These are phyloP conservation scores for Stichopus chloronotus DNA, from an alignment of 35 echinoderm and acorn worm species.

Conservation along the genomic window DNA sequence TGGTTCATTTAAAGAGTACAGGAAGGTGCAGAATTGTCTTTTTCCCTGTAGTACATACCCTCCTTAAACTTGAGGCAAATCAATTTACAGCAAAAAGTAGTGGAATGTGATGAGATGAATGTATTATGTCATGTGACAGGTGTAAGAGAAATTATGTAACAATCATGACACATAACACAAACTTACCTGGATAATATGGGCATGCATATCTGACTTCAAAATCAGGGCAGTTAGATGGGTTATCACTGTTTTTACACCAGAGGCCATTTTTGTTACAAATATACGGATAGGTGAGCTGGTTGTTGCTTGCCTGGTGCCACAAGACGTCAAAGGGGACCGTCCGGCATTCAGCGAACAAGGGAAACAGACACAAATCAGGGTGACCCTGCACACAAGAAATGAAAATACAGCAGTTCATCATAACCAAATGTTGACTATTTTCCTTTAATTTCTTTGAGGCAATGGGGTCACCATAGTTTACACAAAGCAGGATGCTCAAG, in stretches of 20 bases:
- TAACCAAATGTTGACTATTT: not conserved
- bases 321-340: not conserved
- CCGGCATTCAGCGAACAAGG: slow-evolving; percentile 54
- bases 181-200: slow-evolving; percentile 52
- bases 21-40: too few relatives aligned
- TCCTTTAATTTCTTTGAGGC: not conserved
- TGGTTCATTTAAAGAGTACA: too few relatives aligned
- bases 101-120: too few relatives aligned
- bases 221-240: slow-evolving; percentile 12
- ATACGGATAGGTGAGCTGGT: slow-evolving; percentile 49
- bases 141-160: too few relatives aligned
- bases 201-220: slow-evolving; percentile 64
- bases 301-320: slow-evolving; percentile 11
- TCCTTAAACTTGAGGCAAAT: too few relatives aligned
- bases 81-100: too few relatives aligned
- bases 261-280: slow-evolving; percentile 44
- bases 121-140: too few relatives aligned
- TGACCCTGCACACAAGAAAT: slow-evolving; percentile 14
- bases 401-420: too few relatives aligned
- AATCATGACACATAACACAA: too few relatives aligned
- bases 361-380: slow-evolving; percentile 12
- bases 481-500: not conserved
- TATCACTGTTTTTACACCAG: not conserved
- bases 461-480: not conserved
- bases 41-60: too few relatives aligned